Conservation (phyloP, 2,113 vertebrate species). For the Terrapene triunguis region DNA sequence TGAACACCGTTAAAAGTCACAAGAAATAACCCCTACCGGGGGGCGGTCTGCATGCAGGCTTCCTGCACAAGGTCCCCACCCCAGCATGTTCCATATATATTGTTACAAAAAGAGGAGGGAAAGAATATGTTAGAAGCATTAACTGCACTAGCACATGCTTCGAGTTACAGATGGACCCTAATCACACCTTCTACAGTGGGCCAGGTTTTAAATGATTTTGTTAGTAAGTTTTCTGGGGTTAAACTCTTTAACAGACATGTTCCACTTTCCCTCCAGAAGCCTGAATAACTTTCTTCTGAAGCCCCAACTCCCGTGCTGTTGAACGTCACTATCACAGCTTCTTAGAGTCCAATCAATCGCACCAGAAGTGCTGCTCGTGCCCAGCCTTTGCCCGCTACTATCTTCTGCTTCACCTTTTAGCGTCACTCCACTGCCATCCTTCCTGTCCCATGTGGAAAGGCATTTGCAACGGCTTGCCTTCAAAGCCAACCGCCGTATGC, state of each 20-base stretch:
- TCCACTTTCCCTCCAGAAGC: not conserved
- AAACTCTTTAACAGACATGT: not conserved
- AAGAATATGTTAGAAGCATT: not conserved
- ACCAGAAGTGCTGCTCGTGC: rapidly evolving
- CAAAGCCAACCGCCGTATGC: not conserved
- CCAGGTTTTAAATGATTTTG: not conserved
- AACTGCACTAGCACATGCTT: not conserved
- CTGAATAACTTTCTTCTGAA: not conserved
- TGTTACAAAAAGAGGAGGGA: not conserved
- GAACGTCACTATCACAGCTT: not conserved
- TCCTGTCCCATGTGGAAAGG: not conserved
- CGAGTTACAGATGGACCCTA: rapidly evolving
- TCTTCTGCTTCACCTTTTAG: not conserved
- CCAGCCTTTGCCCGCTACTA: not conserved
- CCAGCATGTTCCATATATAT: not conserved
- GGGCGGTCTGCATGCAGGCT: not conserved
- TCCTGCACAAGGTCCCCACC: not conserved
- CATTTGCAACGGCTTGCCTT: not conserved
- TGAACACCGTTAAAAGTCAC: not conserved
- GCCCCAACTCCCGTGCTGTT: not conserved
- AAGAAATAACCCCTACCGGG: not conserved
- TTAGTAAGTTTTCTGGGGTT: not conserved
- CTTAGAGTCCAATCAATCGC: not conserved
- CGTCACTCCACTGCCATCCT: not conserved
- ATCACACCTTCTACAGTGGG: not conserved